Percentiles rank a stretch among this genome's conserved stretches.
These are phyloP conservation scores for Chloroceryle aenea DNA, from an alignment of 2,113 vertebrate species.

Conservation along the genomic window DNA sequence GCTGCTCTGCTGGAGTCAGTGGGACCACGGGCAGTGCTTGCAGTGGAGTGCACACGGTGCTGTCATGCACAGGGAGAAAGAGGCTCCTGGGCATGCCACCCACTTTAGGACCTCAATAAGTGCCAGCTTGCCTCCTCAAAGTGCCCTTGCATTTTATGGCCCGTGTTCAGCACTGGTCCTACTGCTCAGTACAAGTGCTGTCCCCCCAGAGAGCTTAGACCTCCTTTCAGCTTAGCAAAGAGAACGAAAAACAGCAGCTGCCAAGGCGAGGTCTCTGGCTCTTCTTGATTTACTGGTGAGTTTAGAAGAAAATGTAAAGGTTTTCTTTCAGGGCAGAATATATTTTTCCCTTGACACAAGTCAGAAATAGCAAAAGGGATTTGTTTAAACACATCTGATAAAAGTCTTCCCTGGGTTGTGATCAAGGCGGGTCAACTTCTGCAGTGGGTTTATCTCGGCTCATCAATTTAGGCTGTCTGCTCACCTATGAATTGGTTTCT, in stretches of 20 bases:
- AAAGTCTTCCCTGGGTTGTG: neutral
- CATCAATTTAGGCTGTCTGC: neutral
- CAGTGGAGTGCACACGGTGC: accelerated
- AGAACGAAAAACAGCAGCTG: accelerated
- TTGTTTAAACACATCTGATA: conserved; percentile 37
- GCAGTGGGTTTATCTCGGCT: neutral
- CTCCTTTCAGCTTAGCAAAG: neutral
- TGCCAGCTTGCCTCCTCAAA: neutral
- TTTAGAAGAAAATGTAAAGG: neutral
- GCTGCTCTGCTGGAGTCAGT: neutral
- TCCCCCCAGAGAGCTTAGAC: neutral
- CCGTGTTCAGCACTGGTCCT: neutral
- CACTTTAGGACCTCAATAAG: neutral
- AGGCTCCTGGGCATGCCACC: neutral
- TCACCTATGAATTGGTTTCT: neutral
- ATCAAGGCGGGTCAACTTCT: conserved; percentile 13
- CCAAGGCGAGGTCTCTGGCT: neutral
- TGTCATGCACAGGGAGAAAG: neutral
- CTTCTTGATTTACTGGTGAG: conserved; percentile 20
- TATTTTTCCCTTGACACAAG: conserved; percentile 3
- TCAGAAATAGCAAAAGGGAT: neutral
- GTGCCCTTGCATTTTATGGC: neutral
- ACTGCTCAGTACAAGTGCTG: neutral
- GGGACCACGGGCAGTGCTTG: neutral
- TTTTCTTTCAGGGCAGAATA: neutral